Base-by-base conservation (phyloP, 2,888 invertebrate species). In the Dysmachus trigonus region DNA sequence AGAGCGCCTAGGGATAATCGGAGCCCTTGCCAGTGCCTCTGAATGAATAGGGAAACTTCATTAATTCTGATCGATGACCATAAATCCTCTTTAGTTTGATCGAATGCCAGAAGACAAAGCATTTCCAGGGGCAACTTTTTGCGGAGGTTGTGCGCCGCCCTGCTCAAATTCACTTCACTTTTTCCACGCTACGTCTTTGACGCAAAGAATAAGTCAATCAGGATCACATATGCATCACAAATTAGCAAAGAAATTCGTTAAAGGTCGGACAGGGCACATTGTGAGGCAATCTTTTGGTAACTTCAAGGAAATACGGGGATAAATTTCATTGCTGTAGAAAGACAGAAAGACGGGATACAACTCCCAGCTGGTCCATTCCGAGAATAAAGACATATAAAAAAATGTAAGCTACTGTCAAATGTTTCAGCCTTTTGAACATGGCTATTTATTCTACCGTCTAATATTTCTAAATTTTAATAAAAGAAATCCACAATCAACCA, bases 1-100 rank as follows among this genome's bases (percentile, higher is more conserved):
- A 74, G 27, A 73, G 74, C 22, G 33, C 72, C 30, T 22, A 18
- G 35, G 79, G 71, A 82, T 82, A 82, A 71, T 82, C 82, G 71
- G 51, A 71, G 31, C 41, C 13, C 73, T 85, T 86, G 30, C 62
- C 81, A 47, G 72, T 35, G 10, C 72, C 15, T 84, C 15, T 84
- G 31, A 72, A 72, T 79, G 87, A 88, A 88, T 87, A 87, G 88
- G 85, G 88, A 90, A 90, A 91, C 90, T 91, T 92, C 91, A 92
- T 92, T 92, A 92, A 92, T 92, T 90, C 92, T 92, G 92, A 92
- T 92, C 92, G 92, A 92, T 92, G 92, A 91, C 90, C 91, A 91
- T 90, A 91, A 91, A 91, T 91, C 91, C 91, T 89, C 90, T 90
- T 89, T 89, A 88, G 88, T 89, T 87, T 87, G 87, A 87, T 87